Conservation (phyloP, 2,888 invertebrate genomes). For the Malthinus seriepunctatus region DNA sequence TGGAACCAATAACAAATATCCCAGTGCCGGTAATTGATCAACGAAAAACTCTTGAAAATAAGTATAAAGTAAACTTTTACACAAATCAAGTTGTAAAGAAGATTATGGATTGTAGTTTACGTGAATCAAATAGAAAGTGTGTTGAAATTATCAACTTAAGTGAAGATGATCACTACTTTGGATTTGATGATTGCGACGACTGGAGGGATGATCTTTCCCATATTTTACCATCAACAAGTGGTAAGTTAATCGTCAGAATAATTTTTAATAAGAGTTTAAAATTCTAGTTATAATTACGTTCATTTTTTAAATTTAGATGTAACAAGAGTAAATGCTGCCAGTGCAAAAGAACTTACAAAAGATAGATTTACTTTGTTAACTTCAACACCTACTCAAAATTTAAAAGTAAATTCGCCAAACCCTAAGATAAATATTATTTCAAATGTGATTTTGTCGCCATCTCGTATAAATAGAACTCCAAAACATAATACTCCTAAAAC, state of each 20-base stretch:
- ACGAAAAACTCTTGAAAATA: not conserved
- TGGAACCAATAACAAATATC: not conserved
- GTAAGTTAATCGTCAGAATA: not conserved
- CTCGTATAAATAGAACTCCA: not conserved
- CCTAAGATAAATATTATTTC: not conserved
- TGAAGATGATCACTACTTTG: slow-evolving; percentile 8
- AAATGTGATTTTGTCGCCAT: not conserved
- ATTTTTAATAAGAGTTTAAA: too few species aligned
- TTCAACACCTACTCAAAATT: not conserved
- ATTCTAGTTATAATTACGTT: too few species aligned
- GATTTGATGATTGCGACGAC: slow-evolving; percentile 8
- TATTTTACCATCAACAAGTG: not conserved
- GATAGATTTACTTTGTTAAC: not conserved
- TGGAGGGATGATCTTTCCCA: not conserved
- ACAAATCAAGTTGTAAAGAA: not conserved
- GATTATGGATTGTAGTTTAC: slow-evolving; percentile 12
- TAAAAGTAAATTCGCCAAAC: not conserved
- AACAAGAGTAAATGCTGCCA: not conserved
- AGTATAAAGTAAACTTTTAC: not conserved
- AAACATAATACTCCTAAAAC: not conserved
- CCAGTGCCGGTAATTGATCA: not conserved
- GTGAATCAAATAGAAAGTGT: not conserved
- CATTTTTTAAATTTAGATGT: not conserved
- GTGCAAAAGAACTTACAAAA: not conserved
- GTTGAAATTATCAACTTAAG: not conserved